phyloP scores from a whole-genome alignment of 2,113 vertebrate genomes.

The Leuciscus idus region DNA sequence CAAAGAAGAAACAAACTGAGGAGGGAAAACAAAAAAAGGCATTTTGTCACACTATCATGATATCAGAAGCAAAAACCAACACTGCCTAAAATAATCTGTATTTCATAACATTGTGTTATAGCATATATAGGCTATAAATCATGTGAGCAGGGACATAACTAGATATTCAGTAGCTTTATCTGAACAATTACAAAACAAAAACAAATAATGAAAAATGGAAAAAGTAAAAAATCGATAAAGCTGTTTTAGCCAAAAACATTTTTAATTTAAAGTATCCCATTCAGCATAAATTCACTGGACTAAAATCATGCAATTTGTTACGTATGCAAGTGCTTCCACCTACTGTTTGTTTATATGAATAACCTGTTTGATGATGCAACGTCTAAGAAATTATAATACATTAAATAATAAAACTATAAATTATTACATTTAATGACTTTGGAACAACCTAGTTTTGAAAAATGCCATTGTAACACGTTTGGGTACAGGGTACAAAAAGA shows the following conservation, averaged over 20 bases:
- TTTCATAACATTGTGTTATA: neutral
- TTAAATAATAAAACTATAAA: neutral
- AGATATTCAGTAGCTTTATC: too few species aligned
- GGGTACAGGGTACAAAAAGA: neutral
- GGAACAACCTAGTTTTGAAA: neutral
- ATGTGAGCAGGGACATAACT: neutral
- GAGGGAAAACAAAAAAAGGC: neutral
- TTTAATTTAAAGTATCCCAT: neutral
- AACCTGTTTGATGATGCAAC: neutral
- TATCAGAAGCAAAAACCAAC: neutral
- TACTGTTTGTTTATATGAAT: conserved; percentile 2
- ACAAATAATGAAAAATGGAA: neutral
- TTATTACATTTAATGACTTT: neutral
- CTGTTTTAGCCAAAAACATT: too few species aligned
- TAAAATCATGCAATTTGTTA: neutral
- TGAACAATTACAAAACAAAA: neutral
- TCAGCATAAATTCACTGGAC: neutral
- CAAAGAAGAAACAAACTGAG: neutral
- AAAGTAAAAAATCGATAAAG: too few species aligned
- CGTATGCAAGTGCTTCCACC: neutral
- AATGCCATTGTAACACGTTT: neutral
- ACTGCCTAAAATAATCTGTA: neutral
- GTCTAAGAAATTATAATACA: neutral
- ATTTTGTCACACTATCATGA: too few species aligned
- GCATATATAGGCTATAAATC: neutral